phyloP scores from a whole-genome alignment of 2,888 invertebrate species.

The Drosophila emarginata region DNA sequence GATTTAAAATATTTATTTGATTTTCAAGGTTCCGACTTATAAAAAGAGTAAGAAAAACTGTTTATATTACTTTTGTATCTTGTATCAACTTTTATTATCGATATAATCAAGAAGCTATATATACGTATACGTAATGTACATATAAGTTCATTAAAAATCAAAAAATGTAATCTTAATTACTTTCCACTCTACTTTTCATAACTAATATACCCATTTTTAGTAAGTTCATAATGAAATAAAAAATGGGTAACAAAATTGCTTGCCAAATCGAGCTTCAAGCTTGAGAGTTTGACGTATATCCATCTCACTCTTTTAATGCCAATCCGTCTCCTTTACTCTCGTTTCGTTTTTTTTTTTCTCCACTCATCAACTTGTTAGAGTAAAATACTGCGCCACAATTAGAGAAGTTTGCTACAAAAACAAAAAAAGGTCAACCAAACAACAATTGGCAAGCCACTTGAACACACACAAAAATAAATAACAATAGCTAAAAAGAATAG shows the following conservation, averaged over 20 bases:
- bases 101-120: too few relatives aligned
- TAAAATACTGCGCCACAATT: conserved; percentile 58
- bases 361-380: conserved; percentile 4
- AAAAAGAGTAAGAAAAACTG: too few relatives aligned
- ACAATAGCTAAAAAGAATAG: conserved; percentile 28
- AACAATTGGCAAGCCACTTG: conserved; percentile 63
- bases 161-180: too few relatives aligned
- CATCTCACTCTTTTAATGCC: not conserved
- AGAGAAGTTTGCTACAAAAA: conserved; percentile 63
- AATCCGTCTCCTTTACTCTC: not conserved
- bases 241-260: conserved; percentile 1
- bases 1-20: too few relatives aligned
- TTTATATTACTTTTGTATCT: too few relatives aligned
- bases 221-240: not conserved
- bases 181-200: too few relatives aligned
- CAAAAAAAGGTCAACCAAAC: conserved; percentile 59
- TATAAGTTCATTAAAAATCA: too few relatives aligned
- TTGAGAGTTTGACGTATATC: conserved; percentile 11
- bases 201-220: not conserved
- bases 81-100: too few relatives aligned
- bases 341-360: not conserved
- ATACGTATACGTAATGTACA: too few relatives aligned
- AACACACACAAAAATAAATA: conserved; percentile 49
- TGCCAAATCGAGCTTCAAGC: conserved; percentile 7
- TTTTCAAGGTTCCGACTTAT: too few relatives aligned